phyloP scores from a whole-genome alignment of 2,888 invertebrate genomes.

The Chymomyza fuscimana region DNA sequence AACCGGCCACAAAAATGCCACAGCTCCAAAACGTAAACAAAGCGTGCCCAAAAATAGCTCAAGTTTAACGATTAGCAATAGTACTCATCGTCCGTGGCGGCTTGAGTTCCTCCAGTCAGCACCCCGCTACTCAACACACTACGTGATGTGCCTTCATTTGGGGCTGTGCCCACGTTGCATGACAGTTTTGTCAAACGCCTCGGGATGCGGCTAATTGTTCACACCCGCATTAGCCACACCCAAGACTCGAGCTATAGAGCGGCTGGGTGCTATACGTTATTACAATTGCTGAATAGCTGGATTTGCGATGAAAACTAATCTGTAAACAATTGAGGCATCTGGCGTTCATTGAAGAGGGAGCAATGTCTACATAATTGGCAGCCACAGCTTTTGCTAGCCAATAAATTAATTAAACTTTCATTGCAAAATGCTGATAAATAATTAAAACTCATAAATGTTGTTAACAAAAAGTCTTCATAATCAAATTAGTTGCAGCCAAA shows the following conservation, averaged over 20 bases:
- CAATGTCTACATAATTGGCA: conserved; percentile 44
- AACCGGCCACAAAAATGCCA: conserved; percentile 36
- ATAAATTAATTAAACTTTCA: conserved; percentile 43
- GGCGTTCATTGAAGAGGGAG: not conserved
- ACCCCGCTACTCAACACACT: not conserved
- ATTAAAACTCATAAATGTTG: not conserved
- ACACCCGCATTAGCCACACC: conserved; percentile 64
- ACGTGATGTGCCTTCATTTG: not conserved
- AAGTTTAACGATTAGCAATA: conserved; percentile 59
- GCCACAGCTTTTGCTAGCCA: conserved; percentile 26
- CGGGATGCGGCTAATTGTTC: conserved; percentile 59
- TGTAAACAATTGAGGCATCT: conserved; percentile 60
- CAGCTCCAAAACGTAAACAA: conserved; percentile 37
- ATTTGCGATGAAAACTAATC: conserved; percentile 51
- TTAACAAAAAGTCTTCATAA: not conserved
- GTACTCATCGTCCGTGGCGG: conserved; percentile 10
- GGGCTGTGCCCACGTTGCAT: conserved; percentile 58
- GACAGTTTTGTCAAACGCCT: conserved; percentile 60
- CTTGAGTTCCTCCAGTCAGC: not conserved
- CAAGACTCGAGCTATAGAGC: conserved; percentile 26
- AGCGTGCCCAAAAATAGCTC: conserved; percentile 67
- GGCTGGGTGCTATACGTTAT: not conserved
- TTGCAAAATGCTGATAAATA: not conserved
- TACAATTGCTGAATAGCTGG: conserved; percentile 19
- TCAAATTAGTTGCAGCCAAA: conserved; percentile 23